Evolutionary conservation across 2,113 vertebrate species (phyloP).

Genomic region (Hymenochirus boettgeri): DNA sequence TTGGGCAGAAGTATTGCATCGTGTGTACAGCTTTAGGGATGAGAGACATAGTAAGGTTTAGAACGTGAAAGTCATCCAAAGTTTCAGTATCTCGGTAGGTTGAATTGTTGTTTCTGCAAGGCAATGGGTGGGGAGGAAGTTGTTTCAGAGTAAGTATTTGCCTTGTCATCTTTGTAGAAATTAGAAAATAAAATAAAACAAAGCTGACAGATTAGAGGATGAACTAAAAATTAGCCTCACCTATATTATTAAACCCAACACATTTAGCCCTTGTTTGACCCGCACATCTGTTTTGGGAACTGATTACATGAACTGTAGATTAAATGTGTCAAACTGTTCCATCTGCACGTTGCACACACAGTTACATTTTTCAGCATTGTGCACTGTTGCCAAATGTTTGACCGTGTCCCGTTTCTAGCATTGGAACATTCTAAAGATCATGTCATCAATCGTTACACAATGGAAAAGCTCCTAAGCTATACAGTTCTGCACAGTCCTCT

Average conservation of each 20-base stretch:
- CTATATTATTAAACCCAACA: slow-evolving; percentile 6
- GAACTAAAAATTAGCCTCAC: slow-evolving; percentile 13
- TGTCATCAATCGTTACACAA: neutral
- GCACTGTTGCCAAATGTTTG: slow-evolving; percentile 20
- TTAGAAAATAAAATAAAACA: neutral
- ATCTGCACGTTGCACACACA: slow-evolving; percentile 37
- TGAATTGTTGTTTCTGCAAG: too few relatives aligned
- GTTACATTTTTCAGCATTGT: slow-evolving; percentile 34
- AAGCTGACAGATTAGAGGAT: neutral
- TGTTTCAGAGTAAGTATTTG: too few relatives aligned
- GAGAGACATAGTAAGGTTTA: too few relatives aligned
- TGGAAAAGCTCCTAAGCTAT: neutral
- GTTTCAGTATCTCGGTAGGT: too few relatives aligned
- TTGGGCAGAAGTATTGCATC: too few relatives aligned
- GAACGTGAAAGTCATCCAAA: too few relatives aligned
- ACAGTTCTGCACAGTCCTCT: too few relatives aligned
- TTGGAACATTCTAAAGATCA: slow-evolving; percentile 5
- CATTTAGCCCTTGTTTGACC: slow-evolving; percentile 24
- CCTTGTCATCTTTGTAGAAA: too few relatives aligned
- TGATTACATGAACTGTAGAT: slow-evolving; percentile 38
- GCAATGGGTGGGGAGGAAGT: too few relatives aligned
- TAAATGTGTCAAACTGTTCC: slow-evolving; percentile 36
- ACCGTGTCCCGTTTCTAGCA: slow-evolving; percentile 12
- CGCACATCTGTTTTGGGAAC: slow-evolving; percentile 40
- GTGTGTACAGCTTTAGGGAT: too few relatives aligned